Evolutionary conservation across 2,888 invertebrate species (phyloP).

Genomic region (Theodoxus fluviatilis): DNA sequence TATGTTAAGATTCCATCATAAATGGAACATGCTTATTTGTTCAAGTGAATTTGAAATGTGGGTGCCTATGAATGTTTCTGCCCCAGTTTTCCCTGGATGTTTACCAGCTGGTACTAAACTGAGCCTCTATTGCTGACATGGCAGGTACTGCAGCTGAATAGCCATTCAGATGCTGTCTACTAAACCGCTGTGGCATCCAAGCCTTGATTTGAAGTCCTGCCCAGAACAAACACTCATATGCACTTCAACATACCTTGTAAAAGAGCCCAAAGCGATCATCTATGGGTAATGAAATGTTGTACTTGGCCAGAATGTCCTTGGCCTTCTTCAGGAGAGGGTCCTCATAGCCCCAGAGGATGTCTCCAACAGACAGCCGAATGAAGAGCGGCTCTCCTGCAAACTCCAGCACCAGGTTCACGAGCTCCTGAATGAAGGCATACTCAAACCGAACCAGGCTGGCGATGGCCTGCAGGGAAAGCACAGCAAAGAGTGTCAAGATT

Average conservation of each 20-base stretch:
- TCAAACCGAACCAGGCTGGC: slow-evolving; percentile 26
- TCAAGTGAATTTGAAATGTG: no score
- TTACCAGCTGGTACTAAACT: no score
- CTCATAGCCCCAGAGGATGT: slow-evolving; percentile 55
- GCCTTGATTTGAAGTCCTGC: no score
- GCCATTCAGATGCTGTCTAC: no score
- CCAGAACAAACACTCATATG: no score
- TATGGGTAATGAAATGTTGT: slow-evolving; percentile 33
- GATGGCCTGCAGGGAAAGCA: slow-evolving; percentile 29
- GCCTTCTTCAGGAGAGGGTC: slow-evolving; percentile 43
- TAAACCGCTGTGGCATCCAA: no score
- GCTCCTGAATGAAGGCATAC: slow-evolving; percentile 31
- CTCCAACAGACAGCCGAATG: slow-evolving; percentile 38
- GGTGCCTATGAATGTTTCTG: no score
- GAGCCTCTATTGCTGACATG: no score
- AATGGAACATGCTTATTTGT: no score
- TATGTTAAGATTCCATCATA: no score
- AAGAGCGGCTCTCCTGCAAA: slow-evolving; percentile 40
- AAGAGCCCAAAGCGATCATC: slow-evolving; percentile 86
- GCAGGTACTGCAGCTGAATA: no score
- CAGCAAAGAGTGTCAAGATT: not conserved
- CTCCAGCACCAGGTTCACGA: slow-evolving; percentile 34
- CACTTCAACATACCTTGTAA: slow-evolving; percentile 78
- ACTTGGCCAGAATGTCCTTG: slow-evolving; percentile 27
- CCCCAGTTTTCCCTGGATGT: no score